Evolutionary conservation across 2,113 vertebrate species (phyloP), one percentile per base, ranked within the genome.

Genomic region (Sebastes schlegelii): DNA sequence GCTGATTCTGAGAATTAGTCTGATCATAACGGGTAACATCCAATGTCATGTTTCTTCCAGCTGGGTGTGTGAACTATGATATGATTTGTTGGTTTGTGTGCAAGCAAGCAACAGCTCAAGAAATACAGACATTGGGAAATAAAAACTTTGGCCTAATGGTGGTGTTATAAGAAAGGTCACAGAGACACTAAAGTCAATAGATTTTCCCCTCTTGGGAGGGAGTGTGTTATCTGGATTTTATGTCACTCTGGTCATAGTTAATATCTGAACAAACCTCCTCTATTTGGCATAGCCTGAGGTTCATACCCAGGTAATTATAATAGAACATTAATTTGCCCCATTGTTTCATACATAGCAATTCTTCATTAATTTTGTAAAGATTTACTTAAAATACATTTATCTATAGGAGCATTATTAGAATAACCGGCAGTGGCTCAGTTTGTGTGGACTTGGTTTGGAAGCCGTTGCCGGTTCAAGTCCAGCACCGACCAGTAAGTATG

Each of bases 1-100:
- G 23, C 21, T 46, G 48, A 61, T 71, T 85, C 61, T 40, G 23
- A 67, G 42, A 79, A 66, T 75, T 4, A 74, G 21, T 52, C 43
- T 48, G 51, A 34, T 64, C 16, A n/a, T 13, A 1, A n/a, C 2
- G 3, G 8, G 8, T 2, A 26, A 21, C 8, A 23, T 51, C 46
- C 10, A 52, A 52, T 4, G 45, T 23, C 43, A 46, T 13, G n/a
- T 26, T 58, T 58, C 64, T 17, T 62, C 57, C 26, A 62, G 46
- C 34, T 13, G 63, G 43, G 5, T 60, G 54, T 16, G 52, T 58
- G 23, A 78, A 51, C 54, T 40, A 4, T 68, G 54, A 21, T 5
- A 34, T 8, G 8, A 10, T 12, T 49, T 58, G 2, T 40, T 66
- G 4, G 17, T 21, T 21, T n/a, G 42, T 66, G 16, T 48, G 34